Conservation (phyloP, 1,140 invertebrate species). For the Sitobion miscanthi region DNA sequence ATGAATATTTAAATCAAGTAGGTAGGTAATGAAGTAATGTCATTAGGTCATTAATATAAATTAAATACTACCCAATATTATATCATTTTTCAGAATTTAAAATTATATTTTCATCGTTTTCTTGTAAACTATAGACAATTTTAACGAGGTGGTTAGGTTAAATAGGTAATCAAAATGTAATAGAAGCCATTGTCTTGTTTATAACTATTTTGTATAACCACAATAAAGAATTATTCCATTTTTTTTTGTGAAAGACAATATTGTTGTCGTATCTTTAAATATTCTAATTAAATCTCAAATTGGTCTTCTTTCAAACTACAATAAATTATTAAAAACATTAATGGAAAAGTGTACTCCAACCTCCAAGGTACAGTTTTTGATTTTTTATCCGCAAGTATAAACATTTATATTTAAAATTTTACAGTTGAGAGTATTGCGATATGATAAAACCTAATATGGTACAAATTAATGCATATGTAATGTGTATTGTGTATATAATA, state of each 20-base stretch:
- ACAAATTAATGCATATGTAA: neutral
- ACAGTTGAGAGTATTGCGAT: neutral
- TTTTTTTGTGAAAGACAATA: neutral
- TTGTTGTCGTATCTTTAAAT: neutral
- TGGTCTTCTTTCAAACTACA: neutral
- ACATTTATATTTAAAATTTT: neutral
- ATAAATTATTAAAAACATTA: too few relatives aligned
- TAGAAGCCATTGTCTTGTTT: neutral
- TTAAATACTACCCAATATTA: neutral
- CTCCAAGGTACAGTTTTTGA: neutral
- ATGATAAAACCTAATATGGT: neutral
- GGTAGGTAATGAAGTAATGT: too few relatives aligned
- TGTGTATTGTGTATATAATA: neutral
- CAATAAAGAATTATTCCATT: neutral
- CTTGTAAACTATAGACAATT: neutral
- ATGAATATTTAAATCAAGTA: too few relatives aligned
- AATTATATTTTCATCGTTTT: neutral
- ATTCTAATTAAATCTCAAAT: neutral
- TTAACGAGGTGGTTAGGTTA: neutral
- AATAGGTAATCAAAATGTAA: neutral
- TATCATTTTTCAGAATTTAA: neutral
- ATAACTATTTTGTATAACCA: neutral
- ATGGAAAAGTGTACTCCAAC: too few relatives aligned
- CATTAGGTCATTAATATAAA: neutral
- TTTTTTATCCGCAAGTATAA: neutral